These are phyloP conservation scores for Chrosomus eos DNA, from an alignment of 2,797 vertebrate species.

Conservation along the genomic window DNA sequence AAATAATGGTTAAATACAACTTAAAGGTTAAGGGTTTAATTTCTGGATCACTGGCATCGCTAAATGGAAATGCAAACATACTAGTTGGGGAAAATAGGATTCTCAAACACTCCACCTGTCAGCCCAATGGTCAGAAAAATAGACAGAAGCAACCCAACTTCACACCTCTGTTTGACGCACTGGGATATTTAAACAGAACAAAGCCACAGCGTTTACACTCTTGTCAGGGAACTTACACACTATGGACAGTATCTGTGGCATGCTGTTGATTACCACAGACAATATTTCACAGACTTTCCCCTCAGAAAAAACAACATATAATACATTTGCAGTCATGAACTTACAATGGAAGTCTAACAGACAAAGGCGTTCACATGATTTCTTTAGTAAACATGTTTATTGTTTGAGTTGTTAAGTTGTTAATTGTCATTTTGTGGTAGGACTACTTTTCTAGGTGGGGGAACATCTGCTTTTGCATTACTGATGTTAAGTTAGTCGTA, in stretches of 20 bases:
- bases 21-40: background rate
- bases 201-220: background rate
- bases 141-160: background rate
- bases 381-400: background rate
- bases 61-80: background rate
- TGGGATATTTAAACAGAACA: slow-evolving; percentile 1
- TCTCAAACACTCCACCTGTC: background rate
- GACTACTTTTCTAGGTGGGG: background rate
- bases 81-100: background rate
- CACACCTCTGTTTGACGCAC: background rate
- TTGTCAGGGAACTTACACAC: background rate
- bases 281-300: background rate
- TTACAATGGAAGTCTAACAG: background rate
- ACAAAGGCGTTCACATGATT: no score
- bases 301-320: background rate
- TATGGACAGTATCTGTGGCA: background rate
- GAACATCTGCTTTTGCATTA: background rate
- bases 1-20: background rate
- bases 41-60: no score
- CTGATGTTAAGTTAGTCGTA: no score
- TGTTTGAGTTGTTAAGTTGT: background rate
- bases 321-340: background rate
- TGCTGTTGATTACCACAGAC: background rate
- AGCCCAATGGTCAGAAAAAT: background rate
- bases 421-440: background rate